phyloP scores from a whole-genome alignment of 2,797 vertebrate genomes.

The Spinus olivaceus region DNA sequence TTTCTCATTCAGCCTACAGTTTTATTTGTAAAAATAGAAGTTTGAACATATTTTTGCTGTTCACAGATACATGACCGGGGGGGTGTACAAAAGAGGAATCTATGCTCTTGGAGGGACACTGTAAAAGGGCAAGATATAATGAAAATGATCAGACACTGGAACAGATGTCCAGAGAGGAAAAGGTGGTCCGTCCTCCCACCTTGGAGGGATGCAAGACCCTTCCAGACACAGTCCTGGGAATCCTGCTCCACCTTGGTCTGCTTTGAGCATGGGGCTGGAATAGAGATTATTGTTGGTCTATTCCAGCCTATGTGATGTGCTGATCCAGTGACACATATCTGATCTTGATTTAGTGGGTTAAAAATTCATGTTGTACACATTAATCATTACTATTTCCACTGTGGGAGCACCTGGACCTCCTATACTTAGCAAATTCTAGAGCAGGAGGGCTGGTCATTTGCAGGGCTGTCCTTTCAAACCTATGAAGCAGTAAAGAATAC shows the following conservation, averaged over 20 bases:
- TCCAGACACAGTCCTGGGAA: background rate
- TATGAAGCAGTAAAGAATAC: background rate
- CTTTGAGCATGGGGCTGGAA: background rate
- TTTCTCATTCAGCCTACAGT: background rate
- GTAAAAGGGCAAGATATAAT: background rate
- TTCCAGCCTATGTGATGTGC: background rate
- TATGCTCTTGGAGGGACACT: background rate
- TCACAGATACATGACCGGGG: background rate
- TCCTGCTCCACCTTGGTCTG: background rate
- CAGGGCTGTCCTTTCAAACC: background rate
- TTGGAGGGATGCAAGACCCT: background rate
- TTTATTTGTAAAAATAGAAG: background rate
- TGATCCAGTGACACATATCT: background rate
- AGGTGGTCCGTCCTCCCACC: background rate
- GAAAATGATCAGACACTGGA: background rate
- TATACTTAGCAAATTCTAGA: background rate
- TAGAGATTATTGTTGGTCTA: background rate
- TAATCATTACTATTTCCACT: background rate
- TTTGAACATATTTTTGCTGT: background rate
- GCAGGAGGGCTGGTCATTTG: background rate
- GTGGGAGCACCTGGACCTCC: background rate
- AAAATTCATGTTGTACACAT: background rate
- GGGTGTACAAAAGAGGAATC: background rate
- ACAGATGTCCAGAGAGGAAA: background rate
- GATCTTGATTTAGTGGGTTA: background rate